Evolutionary conservation across 1,140 invertebrate genomes (phyloP).

Genomic region (Microplitis demolitor): DNA sequence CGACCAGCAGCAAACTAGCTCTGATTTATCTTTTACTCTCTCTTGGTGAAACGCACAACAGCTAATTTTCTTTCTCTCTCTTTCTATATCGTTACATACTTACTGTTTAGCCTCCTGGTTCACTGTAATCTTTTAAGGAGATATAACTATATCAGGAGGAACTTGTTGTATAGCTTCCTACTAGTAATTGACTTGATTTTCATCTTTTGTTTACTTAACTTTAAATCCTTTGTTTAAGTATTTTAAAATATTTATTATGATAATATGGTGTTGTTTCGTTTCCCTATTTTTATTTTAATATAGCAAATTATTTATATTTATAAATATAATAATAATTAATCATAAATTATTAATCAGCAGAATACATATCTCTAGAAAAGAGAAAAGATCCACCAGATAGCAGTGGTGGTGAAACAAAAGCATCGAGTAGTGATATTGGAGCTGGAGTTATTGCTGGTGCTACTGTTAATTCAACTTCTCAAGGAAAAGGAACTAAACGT

Average conservation of each 20-base stretch:
- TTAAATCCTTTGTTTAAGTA: no score
- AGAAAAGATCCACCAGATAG: slow-evolving; percentile 82
- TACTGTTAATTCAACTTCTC: slow-evolving; percentile 64
- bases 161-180: slow-evolving; percentile 30
- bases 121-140: slow-evolving; percentile 41
- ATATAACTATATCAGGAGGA: slow-evolving; percentile 36
- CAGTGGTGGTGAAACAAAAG: slow-evolving; percentile 71
- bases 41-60: background rate
- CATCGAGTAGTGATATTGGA: slow-evolving; percentile 66
- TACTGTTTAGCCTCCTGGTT: background rate
- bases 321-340: background rate
- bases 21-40: slow-evolving; percentile 35
- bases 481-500: slow-evolving; percentile 70
- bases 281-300: background rate
- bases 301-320: background rate
- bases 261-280: background rate
- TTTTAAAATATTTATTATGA: no score
- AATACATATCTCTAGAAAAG: slow-evolving; percentile 74
- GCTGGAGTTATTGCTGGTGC: slow-evolving; percentile 61
- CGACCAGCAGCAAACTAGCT: background rate
- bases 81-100: no score
- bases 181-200: slow-evolving; percentile 44
- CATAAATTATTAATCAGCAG: slow-evolving; percentile 49
- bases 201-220: slow-evolving; percentile 37
- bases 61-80: background rate